Percentiles rank a stretch among this genome's conserved stretches.
phyloP scores from a whole-genome alignment of 1,140 invertebrate species.

The Gonioctena quinquepunctata region DNA sequence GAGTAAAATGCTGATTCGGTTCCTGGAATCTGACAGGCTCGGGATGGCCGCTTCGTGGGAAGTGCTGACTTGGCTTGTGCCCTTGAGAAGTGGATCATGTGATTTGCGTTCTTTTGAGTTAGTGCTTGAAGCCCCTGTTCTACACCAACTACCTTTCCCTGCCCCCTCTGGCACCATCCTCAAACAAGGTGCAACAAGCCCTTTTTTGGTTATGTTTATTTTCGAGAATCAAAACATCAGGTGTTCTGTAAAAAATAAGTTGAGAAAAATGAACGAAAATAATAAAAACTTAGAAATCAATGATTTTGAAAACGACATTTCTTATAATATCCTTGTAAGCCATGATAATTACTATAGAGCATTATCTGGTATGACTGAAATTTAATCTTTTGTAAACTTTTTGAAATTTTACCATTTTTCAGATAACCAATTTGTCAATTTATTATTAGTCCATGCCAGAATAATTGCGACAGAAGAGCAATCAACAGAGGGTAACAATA shows the following conservation, averaged over 20 bases:
- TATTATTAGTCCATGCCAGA: background rate
- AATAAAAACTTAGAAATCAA: background rate
- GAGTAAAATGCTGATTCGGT: too few relatives aligned
- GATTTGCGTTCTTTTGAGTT: too few relatives aligned
- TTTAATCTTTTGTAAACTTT: background rate
- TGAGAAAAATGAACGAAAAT: background rate
- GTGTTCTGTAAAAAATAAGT: too few relatives aligned
- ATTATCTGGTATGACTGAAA: background rate
- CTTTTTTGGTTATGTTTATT: background rate
- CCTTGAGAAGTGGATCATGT: too few relatives aligned
- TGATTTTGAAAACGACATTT: background rate
- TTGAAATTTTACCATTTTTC: background rate
- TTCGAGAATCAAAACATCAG: too few relatives aligned
- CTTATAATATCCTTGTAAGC: background rate
- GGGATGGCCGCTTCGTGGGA: too few relatives aligned
- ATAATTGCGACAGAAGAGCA: background rate
- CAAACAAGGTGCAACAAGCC: background rate
- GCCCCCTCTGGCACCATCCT: background rate
- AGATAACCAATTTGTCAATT: background rate
- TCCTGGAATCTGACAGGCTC: too few relatives aligned
- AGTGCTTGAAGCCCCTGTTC: background rate
- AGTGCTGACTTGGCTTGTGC: too few relatives aligned
- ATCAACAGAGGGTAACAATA: too few relatives aligned
- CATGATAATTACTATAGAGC: background rate
- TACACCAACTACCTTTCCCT: background rate